Evolutionary conservation across 2,888 invertebrate genomes (phyloP).

Genomic region (Gymnosoma rotundatum): DNA sequence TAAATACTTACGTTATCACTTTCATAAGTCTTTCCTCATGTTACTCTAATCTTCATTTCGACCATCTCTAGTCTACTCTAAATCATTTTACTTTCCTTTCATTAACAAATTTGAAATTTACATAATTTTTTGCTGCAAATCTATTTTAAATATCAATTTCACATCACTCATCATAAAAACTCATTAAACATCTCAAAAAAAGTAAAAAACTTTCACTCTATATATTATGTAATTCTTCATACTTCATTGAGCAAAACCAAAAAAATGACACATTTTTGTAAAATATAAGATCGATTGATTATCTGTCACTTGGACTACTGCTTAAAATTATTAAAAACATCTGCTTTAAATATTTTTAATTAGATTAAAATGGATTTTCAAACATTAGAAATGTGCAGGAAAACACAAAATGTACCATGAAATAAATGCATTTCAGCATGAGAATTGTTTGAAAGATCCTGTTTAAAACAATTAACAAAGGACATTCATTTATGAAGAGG

Average conservation of each 20-base stretch:
- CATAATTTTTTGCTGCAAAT: too few species aligned
- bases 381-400: conserved; percentile 7
- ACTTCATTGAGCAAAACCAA: not conserved
- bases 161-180: too few species aligned
- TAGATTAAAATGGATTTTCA: conserved; percentile 43
- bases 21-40: too few species aligned
- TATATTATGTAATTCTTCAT: not conserved
- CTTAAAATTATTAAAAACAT: conserved; percentile 35
- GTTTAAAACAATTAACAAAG: conserved; percentile 33
- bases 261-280: conserved; percentile 43
- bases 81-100: too few species aligned
- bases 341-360: conserved; percentile 60
- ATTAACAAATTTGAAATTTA: too few species aligned
- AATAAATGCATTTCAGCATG: not conserved
- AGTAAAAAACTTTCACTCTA: not conserved
- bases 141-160: too few species aligned
- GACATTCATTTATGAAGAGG: conserved; percentile 39
- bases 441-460: not conserved
- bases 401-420: conserved; percentile 36
- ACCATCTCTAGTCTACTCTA: too few species aligned
- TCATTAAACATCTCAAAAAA: too few species aligned
- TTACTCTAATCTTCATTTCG: too few species aligned
- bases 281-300: conserved; percentile 62
- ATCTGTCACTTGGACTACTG: conserved; percentile 34
- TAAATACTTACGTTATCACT: too few species aligned